These are phyloP conservation scores for Hydrozoanthus gracilis DNA, from an alignment of 92 coral and sea anemone species.

Conservation along the genomic window DNA sequence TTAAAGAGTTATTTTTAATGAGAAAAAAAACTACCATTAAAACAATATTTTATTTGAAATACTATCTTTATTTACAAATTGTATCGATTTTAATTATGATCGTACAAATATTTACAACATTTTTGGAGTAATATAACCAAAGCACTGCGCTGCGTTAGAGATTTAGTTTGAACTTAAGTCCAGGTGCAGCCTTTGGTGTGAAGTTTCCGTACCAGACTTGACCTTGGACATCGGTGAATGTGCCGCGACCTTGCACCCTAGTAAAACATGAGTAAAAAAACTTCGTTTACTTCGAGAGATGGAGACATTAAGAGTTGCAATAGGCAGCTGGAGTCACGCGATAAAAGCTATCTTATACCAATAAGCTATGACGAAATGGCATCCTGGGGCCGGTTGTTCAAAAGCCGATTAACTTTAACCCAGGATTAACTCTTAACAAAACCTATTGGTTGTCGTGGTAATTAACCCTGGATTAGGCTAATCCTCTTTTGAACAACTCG, in stretches of 20 bases:
- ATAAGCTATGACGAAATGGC: no score
- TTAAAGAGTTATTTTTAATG: no score
- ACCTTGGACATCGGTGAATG: slow-evolving; percentile 84
- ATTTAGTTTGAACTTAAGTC: slow-evolving; percentile 86
- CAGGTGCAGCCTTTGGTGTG: slow-evolving; percentile 91
- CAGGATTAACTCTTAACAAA: no score
- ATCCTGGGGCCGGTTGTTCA: no score
- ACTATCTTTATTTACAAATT: not conserved
- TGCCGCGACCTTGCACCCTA: slow-evolving; percentile 89
- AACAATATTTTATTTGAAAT: no score
- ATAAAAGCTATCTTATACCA: no score
- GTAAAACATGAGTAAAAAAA: not conserved
- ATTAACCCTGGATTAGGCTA: no score
- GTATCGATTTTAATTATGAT: not conserved
- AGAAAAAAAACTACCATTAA: not conserved
- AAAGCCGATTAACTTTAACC: no score
- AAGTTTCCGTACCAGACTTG: slow-evolving; percentile 96
- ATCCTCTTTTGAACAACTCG: no score
- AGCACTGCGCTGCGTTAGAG: slow-evolving; percentile 37
- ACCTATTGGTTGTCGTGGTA: no score
- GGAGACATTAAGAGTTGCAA: no score
- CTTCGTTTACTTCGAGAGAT: not conserved
- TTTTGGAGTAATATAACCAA: not conserved
- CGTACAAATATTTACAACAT: not conserved
- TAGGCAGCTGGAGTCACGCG: no score